These are phyloP conservation scores for Drosophila borealis DNA, from an alignment of 2,888 invertebrate species.

Conservation along the genomic window DNA sequence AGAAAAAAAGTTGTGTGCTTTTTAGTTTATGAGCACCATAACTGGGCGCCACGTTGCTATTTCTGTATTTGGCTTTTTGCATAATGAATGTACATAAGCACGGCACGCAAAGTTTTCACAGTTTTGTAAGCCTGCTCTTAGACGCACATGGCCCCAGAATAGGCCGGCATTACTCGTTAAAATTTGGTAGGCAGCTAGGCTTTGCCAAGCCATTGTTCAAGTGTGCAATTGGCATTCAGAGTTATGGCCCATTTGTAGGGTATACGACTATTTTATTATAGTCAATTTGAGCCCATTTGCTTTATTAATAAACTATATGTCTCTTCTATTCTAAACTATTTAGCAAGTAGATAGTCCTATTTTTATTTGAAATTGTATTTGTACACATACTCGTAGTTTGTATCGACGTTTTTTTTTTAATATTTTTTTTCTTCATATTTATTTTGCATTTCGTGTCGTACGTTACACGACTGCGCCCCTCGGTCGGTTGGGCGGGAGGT, in stretches of 20 bases:
- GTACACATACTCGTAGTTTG: too few species aligned
- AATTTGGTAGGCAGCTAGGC: slow-evolving; percentile 26
- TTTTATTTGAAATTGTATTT: too few species aligned
- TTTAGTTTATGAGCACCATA: slow-evolving; percentile 68
- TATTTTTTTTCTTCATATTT: too few species aligned
- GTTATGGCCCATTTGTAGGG: slow-evolving; percentile 19
- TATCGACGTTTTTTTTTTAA: too few species aligned
- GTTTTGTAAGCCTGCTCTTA: slow-evolving; percentile 38
- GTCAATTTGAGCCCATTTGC: slow-evolving; percentile 59
- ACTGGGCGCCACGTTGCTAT: slow-evolving; percentile 51
- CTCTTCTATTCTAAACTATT: too few species aligned
- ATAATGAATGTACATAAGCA: slow-evolving; percentile 72
- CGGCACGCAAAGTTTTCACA: slow-evolving; percentile 49
- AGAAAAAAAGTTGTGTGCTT: slow-evolving; percentile 59
- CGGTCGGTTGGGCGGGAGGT: too few species aligned
- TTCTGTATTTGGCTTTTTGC: slow-evolving; percentile 66
- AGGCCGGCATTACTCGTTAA: slow-evolving; percentile 28
- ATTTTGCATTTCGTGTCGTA: too few species aligned
- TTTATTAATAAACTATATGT: slow-evolving; percentile 67
- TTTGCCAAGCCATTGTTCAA: slow-evolving; percentile 7
- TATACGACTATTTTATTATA: slow-evolving; percentile 21
- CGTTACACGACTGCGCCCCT: too few species aligned
- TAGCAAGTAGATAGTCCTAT: too few species aligned
- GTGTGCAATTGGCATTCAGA: slow-evolving; percentile 32
- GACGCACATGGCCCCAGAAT: slow-evolving; percentile 53